Evolutionary conservation across 2,888 invertebrate genomes (phyloP).

Genomic region (Drosophila hamatofila): DNA sequence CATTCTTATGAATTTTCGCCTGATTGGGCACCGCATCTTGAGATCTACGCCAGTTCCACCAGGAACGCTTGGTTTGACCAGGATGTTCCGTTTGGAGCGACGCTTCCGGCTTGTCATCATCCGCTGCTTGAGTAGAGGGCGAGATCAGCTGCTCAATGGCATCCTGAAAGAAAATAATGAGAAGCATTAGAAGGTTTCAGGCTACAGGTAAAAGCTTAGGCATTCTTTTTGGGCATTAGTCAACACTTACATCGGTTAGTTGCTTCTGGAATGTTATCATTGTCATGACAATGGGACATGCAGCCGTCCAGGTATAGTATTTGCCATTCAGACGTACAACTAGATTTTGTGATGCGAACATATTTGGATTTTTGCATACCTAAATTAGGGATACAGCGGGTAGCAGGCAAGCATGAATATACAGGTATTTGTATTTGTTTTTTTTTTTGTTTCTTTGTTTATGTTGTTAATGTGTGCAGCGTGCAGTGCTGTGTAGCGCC

Average conservation of each 20-base stretch:
- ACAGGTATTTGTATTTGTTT: slow-evolving; percentile 21
- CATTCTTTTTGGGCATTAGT: background rate
- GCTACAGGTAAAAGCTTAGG: too few species aligned
- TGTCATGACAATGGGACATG: slow-evolving; percentile 95
- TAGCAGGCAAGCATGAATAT: slow-evolving; percentile 37
- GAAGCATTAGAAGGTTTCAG: slow-evolving; percentile 15
- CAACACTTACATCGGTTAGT: slow-evolving; percentile 89
- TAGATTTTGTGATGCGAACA: slow-evolving; percentile 92
- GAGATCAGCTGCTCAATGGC: slow-evolving; percentile 84
- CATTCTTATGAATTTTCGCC: slow-evolving; percentile 29
- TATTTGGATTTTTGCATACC: slow-evolving; percentile 89
- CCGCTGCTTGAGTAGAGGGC: slow-evolving; percentile 47
- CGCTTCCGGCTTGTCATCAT: slow-evolving; percentile 57
- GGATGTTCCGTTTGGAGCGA: slow-evolving; percentile 57
- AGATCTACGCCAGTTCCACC: slow-evolving; percentile 90
- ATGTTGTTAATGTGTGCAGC: slow-evolving; percentile 42
- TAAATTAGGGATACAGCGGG: slow-evolving; percentile 39
- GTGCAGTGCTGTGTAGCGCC: slow-evolving; percentile 33
- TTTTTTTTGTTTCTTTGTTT: background rate
- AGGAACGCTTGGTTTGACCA: slow-evolving; percentile 86
- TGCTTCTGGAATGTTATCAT: slow-evolving; percentile 94
- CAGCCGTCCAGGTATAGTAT: slow-evolving; percentile 96
- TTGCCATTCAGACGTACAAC: slow-evolving; percentile 94
- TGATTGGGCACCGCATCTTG: slow-evolving; percentile 70
- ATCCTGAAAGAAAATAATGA: slow-evolving; percentile 67